Evolutionary conservation across 1,140 invertebrate genomes (phyloP).

Genomic region (Thereuonema tuberculata): DNA sequence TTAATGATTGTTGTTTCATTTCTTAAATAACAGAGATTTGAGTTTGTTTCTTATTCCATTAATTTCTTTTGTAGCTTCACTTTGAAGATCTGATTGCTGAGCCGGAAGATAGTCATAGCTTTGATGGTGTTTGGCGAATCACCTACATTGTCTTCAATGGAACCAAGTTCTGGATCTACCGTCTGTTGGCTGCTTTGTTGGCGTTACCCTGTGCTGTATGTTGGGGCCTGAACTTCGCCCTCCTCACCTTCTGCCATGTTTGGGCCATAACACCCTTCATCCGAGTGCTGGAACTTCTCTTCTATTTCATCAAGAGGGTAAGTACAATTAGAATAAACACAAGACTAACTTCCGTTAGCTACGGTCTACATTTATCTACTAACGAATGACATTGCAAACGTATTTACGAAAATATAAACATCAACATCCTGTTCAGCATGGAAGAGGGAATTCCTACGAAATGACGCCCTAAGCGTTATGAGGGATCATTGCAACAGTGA

Average conservation of each 20-base stretch:
- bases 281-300: slow-evolving; percentile 17
- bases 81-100: slow-evolving; percentile 37
- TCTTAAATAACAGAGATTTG: too few species aligned
- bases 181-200: slow-evolving; percentile 23
- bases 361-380: too few species aligned
- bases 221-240: slow-evolving; percentile 33
- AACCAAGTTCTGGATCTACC: slow-evolving; percentile 31
- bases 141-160: slow-evolving; percentile 30
- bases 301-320: slow-evolving; percentile 18
- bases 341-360: too few species aligned
- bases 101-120: slow-evolving; percentile 30
- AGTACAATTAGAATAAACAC: slow-evolving; percentile 8
- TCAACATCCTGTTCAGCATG: too few species aligned
- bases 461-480: too few species aligned
- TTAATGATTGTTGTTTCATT: too few species aligned
- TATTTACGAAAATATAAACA: too few species aligned
- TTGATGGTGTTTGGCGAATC: slow-evolving; percentile 32
- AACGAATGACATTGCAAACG: too few species aligned
- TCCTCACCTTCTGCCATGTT: slow-evolving; percentile 25
- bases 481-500: too few species aligned
- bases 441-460: too few species aligned
- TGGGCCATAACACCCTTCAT: slow-evolving; percentile 29
- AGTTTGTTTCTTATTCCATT: too few species aligned
- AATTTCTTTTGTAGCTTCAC: slow-evolving; percentile 22
- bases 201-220: slow-evolving; percentile 27